Evolutionary conservation across 2,888 invertebrate species (phyloP).

Genomic region (Bellardia bayeri): DNA sequence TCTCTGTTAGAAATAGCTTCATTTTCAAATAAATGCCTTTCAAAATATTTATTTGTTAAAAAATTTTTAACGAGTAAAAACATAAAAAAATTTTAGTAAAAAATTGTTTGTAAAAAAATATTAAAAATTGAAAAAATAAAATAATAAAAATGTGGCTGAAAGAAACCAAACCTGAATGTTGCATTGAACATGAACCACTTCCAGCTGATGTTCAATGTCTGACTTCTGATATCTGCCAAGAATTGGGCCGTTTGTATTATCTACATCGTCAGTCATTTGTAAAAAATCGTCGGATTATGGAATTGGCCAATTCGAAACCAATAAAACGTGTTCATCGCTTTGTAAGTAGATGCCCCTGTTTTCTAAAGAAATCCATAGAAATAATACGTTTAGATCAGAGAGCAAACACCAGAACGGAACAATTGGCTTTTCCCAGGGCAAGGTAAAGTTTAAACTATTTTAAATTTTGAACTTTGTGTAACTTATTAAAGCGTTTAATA

Average conservation of each 20-base stretch:
- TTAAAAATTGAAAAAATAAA: conserved; percentile 35
- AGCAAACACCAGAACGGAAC: conserved; percentile 79
- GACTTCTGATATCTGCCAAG: conserved; percentile 75
- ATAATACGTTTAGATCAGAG: conserved; percentile 76
- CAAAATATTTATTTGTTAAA: conserved; percentile 9
- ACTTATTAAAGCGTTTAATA: too few species aligned
- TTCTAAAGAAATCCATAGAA: conserved; percentile 77
- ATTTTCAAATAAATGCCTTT: background rate
- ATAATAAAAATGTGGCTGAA: conserved; percentile 54
- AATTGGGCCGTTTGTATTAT: conserved; percentile 73
- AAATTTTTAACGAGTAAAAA: conserved; percentile 14
- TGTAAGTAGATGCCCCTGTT: conserved; percentile 78
- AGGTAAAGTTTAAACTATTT: conserved; percentile 69
- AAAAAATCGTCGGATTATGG: conserved; percentile 75
- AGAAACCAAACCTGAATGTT: conserved; percentile 77
- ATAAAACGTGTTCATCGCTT: conserved; percentile 65
- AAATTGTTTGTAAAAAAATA: conserved; percentile 50
- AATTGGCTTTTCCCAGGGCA: conserved; percentile 79
- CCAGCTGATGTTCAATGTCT: conserved; percentile 76
- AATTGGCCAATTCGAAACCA: conserved; percentile 75
- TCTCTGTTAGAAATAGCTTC: background rate
- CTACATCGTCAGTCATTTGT: conserved; percentile 76
- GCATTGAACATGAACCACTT: conserved; percentile 74
- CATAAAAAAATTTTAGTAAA: conserved; percentile 61
- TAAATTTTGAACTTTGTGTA: too few species aligned